Base-by-base conservation (phyloP, 2,113 vertebrate species). In the Shinisaurus crocodilurus region DNA sequence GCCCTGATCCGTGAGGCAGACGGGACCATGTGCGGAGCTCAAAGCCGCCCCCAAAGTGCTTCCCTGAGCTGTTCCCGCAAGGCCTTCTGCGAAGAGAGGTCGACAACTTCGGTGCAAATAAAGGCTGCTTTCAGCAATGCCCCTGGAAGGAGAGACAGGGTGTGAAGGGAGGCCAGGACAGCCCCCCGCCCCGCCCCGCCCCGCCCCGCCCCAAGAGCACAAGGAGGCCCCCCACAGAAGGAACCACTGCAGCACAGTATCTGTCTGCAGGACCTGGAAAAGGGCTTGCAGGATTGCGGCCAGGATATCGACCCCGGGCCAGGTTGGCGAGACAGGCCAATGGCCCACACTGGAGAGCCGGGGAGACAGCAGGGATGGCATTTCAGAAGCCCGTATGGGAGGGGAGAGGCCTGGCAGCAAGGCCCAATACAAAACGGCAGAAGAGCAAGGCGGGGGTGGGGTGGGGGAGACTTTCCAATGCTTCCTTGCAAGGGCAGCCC, bases 91-190 rank as follows among this genome's bases (percentile, higher is more conserved):
- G 98, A 98, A 34, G 93, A 93, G 43, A 98, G 89, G 5, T 95
- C 94, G 89, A 99, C 98, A 0, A 99, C 91, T 0, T 96, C 96
- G 0, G 98, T 98, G 95, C 98, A 99, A 87, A 99, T 97, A 86
- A 98, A 99, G 92, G 98, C 98, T 0, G 98, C 98, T 96, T 99
- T 99, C 93, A 99, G 97, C 93, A 99, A 95, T 13, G 99, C 98
- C 91, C 98, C 99, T 99, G 95, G 0, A 4, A 94, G 43, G 16
- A 72, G 67, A n/a, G 5, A 79, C 20, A 1, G 81, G 18, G 20
- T 50, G 40, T 0, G 43, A 23, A 29, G 3, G 70, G 40, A 50
- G n/a, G 70, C 29, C 27, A 34, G 27, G 54, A 54, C 34, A 37
- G 1, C 1, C 82, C 27, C 10, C 32, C 1, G 1, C 18, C 60